Evolutionary conservation across 2,888 invertebrate species (phyloP), one percentile per base, ranked within the genome.

Genomic region (Drepanosiphum platanoidis): DNA sequence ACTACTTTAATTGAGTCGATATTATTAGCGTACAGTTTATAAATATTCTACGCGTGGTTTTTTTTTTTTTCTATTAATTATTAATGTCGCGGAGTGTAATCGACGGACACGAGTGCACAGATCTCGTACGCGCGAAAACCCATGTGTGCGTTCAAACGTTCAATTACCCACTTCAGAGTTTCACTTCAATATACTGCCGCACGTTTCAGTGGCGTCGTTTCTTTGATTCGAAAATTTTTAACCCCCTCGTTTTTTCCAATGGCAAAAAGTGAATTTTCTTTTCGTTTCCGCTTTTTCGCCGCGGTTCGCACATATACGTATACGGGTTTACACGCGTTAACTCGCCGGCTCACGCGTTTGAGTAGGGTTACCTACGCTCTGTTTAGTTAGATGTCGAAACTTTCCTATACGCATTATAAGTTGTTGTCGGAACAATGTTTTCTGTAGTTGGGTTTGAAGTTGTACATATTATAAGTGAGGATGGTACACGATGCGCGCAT

Each of bases 321-420:
- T 30, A 74, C 22, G 15, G 22, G 3, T n/a, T n/a, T n/a, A 32
- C 27, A 64, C n/a, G 4, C 11, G 27, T 42, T 42, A 32, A 34
- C 74, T 52, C 22, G n/a, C n/a, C n/a, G 74, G n/a, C 15, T 58
- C 11, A 61, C 52, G 27, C n/a, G 18, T 80, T 70, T 80, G 52
- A 80, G 52, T 70, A 36, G 52, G 70, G 80, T 80, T 80, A 52
- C 70, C 39, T 74, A 36, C 58, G 15, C 64, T n/a, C n/a, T 78
- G 22, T 64, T 78, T 78, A 78, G 64, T 46, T 52, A 80, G 52
- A 80, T 32, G 68, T 80, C 70, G n/a, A 80, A 80, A 80, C 80
- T 80, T 80, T 80, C 22, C 52, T 22, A 52, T 34, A n/a, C n/a
- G n/a, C 52, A 52, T 70, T 80, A 70, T 52, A 79, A 68, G 68